A percentile compares a stretch with the other conserved stretches of the same genome.
These are phyloP conservation scores for Nemurella pictetii DNA, from an alignment of 2,888 invertebrate genomes.

Conservation along the genomic window DNA sequence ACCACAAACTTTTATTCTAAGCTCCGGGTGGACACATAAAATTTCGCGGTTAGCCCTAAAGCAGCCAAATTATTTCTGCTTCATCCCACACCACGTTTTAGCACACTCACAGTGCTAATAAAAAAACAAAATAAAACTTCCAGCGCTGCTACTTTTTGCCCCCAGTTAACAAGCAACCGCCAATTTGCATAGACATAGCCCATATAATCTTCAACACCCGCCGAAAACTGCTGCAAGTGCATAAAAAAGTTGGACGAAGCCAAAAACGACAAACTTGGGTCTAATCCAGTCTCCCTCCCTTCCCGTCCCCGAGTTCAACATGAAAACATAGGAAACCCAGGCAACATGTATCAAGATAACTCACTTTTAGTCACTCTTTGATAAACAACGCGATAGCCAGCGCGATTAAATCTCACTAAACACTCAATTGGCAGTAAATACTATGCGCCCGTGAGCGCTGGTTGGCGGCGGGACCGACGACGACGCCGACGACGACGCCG, in stretches of 20 bases:
- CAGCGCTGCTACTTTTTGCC: constrained; percentile 20
- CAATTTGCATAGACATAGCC: constrained; percentile 32
- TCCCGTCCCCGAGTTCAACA: neutral
- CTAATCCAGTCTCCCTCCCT: neutral
- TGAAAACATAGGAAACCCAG: neutral
- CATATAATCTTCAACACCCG: constrained; percentile 29
- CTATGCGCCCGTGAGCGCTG: neutral
- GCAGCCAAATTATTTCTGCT: constrained; percentile 8
- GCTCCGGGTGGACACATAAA: neutral
- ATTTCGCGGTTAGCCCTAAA: neutral
- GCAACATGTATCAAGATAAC: neutral
- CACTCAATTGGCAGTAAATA: neutral
- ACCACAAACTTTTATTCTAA: neutral
- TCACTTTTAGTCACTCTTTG: neutral
- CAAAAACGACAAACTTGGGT: constrained; percentile 13
- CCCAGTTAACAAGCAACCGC: neutral
- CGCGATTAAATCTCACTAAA: neutral
- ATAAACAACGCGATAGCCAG: neutral
- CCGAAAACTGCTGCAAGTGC: neutral
- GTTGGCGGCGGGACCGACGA: neutral
- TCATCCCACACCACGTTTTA: neutral
- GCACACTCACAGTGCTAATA: neutral
- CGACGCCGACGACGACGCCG: neutral
- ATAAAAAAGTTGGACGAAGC: constrained; percentile 28
- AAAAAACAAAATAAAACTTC: constrained; percentile 28